Base-by-base conservation (phyloP, 2,113 vertebrate genomes). In the Oreochromis tanganicae region DNA sequence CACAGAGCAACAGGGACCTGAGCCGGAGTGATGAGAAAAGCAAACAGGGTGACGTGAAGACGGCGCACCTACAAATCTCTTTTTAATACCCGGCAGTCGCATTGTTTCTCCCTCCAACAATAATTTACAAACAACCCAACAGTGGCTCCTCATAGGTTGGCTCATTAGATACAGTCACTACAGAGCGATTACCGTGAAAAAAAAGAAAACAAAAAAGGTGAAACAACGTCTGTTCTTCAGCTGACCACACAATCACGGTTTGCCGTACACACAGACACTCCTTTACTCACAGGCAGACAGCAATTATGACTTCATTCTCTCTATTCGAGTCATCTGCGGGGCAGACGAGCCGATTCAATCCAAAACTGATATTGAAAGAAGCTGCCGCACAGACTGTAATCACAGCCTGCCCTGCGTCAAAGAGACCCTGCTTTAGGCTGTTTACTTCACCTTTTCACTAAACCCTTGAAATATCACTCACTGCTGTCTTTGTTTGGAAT, bases 221-320 rank as follows among this genome's bases (percentile, higher is more conserved):
- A 92, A 68, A 71, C 63, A 68, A 9, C 17, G 55, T 71, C 75
- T 92, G 89, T 59, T 41, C 46, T 78, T 80, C 7, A 4, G 83
- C 63, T 85, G 83, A 87, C 81, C 80, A 17, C 55, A 66, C 59
- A 54, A 7, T 50, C 11, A 81, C 29, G 50, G 16, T 78, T 85
- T 88, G 55, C 55, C 36, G 38, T 85, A 82, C 82, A 80, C 82
- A 78, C n/a, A 83, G 43, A 66, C 80, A 79, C 80, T 56, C 57
- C 43, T 13, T 78, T 55, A 43, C 82, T 85, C 75, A 54, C 75
- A 81, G 68, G 52, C 81, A 92, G 79, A 83, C 85, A 29, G 82
- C 52, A 84, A 84, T 91, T 88, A 93, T 87, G 92, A 94, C 85
- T 90, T 89, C 82, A 91, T 89, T 83, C 87, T 75, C 84, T 29